phyloP scores from a whole-genome alignment of 2,888 invertebrate genomes.

The Mantis religiosa region DNA sequence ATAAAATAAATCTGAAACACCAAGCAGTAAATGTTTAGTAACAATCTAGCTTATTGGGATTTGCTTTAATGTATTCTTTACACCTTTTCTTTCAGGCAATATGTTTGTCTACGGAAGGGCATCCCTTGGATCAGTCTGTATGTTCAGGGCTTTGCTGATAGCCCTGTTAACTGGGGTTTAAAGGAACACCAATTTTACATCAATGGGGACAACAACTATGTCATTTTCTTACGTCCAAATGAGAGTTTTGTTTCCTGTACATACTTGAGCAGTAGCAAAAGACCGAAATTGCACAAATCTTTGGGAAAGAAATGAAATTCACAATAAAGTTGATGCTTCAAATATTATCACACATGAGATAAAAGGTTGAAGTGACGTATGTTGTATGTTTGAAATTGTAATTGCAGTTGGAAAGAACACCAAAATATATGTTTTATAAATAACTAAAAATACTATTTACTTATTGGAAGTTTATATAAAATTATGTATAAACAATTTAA shows the following conservation, averaged over 20 bases:
- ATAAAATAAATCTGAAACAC: too few relatives aligned
- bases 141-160: slow-evolving; percentile 55
- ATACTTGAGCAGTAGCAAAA: slow-evolving; percentile 21
- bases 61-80: not conserved
- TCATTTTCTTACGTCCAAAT: slow-evolving; percentile 44
- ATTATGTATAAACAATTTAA: too few relatives aligned
- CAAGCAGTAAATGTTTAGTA: not conserved
- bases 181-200: slow-evolving; percentile 48
- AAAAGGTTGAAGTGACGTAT: too few relatives aligned
- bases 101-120: slow-evolving; percentile 34
- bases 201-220: slow-evolving; percentile 51
- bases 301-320: not conserved
- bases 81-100: slow-evolving; percentile 35
- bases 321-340: too few relatives aligned
- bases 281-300: not conserved
- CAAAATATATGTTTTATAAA: too few relatives aligned
- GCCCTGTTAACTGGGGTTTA: slow-evolving; percentile 48
- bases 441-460: too few relatives aligned
- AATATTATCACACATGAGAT: too few relatives aligned
- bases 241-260: slow-evolving; percentile 36
- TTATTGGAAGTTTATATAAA: too few relatives aligned
- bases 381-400: too few relatives aligned
- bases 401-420: too few relatives aligned
- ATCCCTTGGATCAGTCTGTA: slow-evolving; percentile 51
- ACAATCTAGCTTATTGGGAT: too few relatives aligned